Evolutionary conservation across 2,888 invertebrate genomes (phyloP), one percentile per base, ranked within the genome.

Genomic region (Meliscaeva auricollis): DNA sequence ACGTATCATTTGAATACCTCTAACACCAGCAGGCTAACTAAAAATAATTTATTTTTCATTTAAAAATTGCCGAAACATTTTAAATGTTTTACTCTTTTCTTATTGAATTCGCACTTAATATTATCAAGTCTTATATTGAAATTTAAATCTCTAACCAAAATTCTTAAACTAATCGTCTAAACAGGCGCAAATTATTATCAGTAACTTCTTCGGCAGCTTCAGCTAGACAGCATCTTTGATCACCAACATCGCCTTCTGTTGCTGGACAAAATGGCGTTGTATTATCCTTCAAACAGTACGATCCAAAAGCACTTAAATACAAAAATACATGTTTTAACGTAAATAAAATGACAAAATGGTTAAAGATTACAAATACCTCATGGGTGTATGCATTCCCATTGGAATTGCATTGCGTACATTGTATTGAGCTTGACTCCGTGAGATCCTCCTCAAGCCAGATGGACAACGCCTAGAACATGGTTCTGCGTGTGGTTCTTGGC

Each of bases 401-500:
- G 94, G 91, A 83, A 96, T 93, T 88, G 94, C 91, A 90, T 94
- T 90, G 87, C 94, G 94, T 4, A 93, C 92, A 54, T 93, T 91
- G 56, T 93, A 92, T n/a, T 92, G 91, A 0, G 88, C 88, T 89
- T 87, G 78, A 56, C 87, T 88, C 54, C 88, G 81, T 22, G 74
- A 72, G 13, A 87, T 75, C 20, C 87, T 93, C 78, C 93, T 91
- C 1, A 94, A 93, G 1, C 95, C 94, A 75, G 95, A 94, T 1
- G 96, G 95, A 91, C 96, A 96, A 22, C 96, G 93, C 77, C 96
- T 93, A 0, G 95, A 94, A 91, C 96, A 96, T 5, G 96, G 96
- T 87, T 95, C 94, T 0, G 96, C 96, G 70, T 89, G 91, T 77
- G 91, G 92, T 6, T 93, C 90, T 3, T 94, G 91, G 30, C 91